These are phyloP conservation scores for Nasonovia ribisnigri DNA, from an alignment of 2,888 invertebrate genomes.

Conservation along the genomic window DNA sequence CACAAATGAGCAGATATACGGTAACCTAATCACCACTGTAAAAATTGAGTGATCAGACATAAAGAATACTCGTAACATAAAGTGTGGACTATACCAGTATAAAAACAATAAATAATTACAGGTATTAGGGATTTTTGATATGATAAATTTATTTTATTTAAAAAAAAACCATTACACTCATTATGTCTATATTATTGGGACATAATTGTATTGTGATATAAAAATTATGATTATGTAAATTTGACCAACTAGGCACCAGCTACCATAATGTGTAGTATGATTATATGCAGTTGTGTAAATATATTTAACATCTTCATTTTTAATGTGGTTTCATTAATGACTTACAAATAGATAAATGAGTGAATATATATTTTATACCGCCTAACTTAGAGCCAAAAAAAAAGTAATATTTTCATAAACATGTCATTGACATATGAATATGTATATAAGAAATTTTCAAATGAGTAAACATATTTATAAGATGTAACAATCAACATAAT, in stretches of 20 bases:
- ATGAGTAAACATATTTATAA: neutral
- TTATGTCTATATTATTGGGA: neutral
- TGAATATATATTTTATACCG: neutral
- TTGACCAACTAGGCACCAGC: neutral
- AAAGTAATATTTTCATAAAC: neutral
- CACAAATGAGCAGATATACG: neutral
- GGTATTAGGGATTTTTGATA: neutral
- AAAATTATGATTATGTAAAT: neutral
- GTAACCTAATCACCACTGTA: neutral
- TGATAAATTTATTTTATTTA: neutral
- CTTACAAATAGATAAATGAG: neutral
- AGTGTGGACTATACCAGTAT: neutral
- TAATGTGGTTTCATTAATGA: neutral
- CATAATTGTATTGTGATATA: neutral
- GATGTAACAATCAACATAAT: neutral
- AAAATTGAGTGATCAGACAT: neutral
- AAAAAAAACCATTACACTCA: neutral
- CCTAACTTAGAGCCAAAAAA: neutral
- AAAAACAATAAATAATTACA: neutral
- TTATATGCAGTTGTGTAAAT: neutral
- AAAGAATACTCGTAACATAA: neutral
- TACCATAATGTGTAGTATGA: neutral
- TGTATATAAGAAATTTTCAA: neutral
- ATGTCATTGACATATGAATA: neutral
- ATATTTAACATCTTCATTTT: neutral